phyloP scores from a whole-genome alignment of 2,888 invertebrate species.

The Orchesellides sinensis region DNA sequence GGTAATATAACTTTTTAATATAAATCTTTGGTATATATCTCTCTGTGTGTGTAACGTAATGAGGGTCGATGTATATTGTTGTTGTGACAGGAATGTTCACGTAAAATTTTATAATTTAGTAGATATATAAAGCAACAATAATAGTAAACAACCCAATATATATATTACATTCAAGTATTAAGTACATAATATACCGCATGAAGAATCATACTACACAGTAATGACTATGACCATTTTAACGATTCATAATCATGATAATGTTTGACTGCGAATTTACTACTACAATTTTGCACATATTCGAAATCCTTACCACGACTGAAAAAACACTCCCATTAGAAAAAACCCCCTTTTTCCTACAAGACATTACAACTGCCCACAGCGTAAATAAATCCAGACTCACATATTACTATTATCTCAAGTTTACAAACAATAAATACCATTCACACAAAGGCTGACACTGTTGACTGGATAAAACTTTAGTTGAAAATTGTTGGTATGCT shows the following conservation, averaged over 20 bases:
- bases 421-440: slow-evolving; percentile 14
- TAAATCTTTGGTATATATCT: slow-evolving; percentile 48
- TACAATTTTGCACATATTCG: no score
- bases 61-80: slow-evolving; percentile 7
- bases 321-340: no score
- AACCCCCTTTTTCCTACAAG: no score
- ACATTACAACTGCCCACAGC: no score
- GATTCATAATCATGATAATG: slow-evolving; percentile 34
- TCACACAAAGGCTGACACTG: slow-evolving; percentile 6
- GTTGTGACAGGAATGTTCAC: slow-evolving; percentile 37
- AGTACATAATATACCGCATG: slow-evolving; percentile 32
- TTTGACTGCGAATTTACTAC: not conserved
- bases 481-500: no score
- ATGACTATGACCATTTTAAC: slow-evolving; percentile 37
- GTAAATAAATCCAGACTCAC: no score
- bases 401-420: no score
- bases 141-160: not conserved
- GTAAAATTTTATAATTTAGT: not conserved
- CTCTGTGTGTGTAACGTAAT: slow-evolving; percentile 4
- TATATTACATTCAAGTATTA: not conserved
- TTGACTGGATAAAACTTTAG: slow-evolving; percentile 11
- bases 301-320: no score
- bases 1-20: slow-evolving; percentile 18
- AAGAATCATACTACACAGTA: slow-evolving; percentile 47
- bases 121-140: not conserved